Evolutionary conservation across 2,888 invertebrate genomes (phyloP).

Genomic region (Drosophila buzzatii): DNA sequence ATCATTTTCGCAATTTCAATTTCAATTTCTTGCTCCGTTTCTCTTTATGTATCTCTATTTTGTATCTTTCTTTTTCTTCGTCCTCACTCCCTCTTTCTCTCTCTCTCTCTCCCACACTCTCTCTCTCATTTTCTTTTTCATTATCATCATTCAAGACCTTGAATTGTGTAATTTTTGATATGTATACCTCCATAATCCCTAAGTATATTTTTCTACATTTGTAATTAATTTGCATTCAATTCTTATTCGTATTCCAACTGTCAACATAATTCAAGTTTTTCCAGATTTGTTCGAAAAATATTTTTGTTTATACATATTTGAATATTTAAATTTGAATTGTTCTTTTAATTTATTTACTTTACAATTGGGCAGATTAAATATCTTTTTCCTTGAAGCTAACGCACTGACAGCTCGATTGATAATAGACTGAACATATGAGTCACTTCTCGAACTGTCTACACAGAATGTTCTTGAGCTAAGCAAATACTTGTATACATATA

Average conservation of each 20-base stretch:
- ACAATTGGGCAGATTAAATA: conserved; percentile 3
- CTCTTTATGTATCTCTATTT: not conserved
- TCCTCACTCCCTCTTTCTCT: not conserved
- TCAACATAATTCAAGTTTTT: not conserved
- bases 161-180: no score
- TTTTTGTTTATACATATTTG: not conserved
- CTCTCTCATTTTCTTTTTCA: not conserved
- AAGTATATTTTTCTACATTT: no score
- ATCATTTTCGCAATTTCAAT: no score
- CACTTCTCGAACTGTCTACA: conserved; percentile 6
- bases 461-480: conserved; percentile 5
- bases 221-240: not conserved
- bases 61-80: not conserved
- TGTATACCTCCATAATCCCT: no score
- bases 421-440: not conserved
- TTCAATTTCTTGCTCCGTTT: no score
- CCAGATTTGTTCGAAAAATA: not conserved
- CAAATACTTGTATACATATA: not conserved
- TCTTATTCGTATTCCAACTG: no score
- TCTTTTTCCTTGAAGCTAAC: not conserved
- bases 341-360: not conserved
- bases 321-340: not conserved
- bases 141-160: no score
- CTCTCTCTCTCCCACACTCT: not conserved
- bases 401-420: not conserved